A percentile compares a stretch with the other conserved stretches of the same genome.
Evolutionary conservation across 1,140 invertebrate genomes (phyloP).

Genomic region (Phenacoccus solenopsis): DNA sequence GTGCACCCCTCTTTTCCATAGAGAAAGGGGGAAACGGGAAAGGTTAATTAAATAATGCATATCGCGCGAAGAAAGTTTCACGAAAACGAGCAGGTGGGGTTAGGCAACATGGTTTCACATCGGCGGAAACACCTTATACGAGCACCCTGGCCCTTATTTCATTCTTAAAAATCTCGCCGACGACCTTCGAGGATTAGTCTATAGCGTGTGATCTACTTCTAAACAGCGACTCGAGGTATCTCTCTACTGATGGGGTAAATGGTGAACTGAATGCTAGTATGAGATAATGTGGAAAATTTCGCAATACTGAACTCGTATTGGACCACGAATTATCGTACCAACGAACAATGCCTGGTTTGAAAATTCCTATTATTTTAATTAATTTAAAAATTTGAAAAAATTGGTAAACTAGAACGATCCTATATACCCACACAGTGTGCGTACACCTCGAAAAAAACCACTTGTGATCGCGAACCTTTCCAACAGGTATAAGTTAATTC

Average conservation of each 20-base stretch:
- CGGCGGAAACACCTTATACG: background rate
- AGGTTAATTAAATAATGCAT: background rate
- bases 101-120: background rate
- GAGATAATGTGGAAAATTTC: background rate
- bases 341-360: background rate
- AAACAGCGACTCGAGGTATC: background rate
- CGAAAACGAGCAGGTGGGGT: background rate
- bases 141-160: background rate
- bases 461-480: background rate
- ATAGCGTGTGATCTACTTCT: conserved; percentile 1
- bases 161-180: conserved; percentile 13
- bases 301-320: background rate
- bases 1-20: too few relatives aligned
- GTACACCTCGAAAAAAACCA: background rate
- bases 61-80: background rate
- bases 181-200: conserved; percentile 9
- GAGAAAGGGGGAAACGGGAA: background rate
- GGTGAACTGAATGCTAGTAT: background rate
- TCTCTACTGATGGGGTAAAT: background rate
- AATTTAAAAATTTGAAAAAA: background rate
- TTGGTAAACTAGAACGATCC: background rate
- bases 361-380: background rate
- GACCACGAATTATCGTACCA: background rate
- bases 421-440: background rate
- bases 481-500: conserved; percentile 6